Percentiles rank a stretch among this genome's conserved stretches.
Evolutionary conservation across 1,140 invertebrate genomes (phyloP).

Genomic region (Pogonomyrmex barbatus): DNA sequence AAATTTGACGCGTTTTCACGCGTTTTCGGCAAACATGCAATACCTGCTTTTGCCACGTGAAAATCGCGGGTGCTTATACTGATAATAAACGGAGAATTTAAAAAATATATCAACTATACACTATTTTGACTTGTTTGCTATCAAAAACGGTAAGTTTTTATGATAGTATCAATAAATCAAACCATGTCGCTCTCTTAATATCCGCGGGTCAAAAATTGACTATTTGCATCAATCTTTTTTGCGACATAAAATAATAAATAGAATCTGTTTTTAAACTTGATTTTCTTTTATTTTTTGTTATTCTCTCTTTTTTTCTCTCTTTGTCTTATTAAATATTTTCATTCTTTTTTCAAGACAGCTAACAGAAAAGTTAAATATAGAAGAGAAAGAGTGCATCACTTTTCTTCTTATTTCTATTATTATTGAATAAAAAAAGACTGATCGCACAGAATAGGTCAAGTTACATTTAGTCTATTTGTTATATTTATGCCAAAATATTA

Average conservation of each 20-base stretch:
- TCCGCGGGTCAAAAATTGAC: not conserved
- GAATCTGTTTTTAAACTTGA: not conserved
- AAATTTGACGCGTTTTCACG: slow-evolving; percentile 30
- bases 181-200: not conserved
- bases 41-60: slow-evolving; percentile 18
- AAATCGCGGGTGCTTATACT: not conserved
- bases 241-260: not conserved
- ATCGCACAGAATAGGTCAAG: not conserved
- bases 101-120: slow-evolving; percentile 23
- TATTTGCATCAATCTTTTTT: not conserved
- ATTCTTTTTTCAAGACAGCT: not conserved
- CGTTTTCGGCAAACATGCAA: slow-evolving; percentile 25
- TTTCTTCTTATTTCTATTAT: not conserved
- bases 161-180: slow-evolving; percentile 38
- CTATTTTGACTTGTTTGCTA: not conserved
- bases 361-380: not conserved
- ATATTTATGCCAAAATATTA: not conserved
- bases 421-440: not conserved
- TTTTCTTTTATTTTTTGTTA: not conserved
- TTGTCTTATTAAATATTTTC: not conserved
- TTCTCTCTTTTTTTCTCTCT: not conserved
- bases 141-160: not conserved
- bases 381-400: not conserved
- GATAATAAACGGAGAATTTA: slow-evolving; percentile 40
- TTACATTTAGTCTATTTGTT: not conserved